Evolutionary conservation across 2,888 invertebrate species (phyloP).

Genomic region (Spodoptera exigua): DNA sequence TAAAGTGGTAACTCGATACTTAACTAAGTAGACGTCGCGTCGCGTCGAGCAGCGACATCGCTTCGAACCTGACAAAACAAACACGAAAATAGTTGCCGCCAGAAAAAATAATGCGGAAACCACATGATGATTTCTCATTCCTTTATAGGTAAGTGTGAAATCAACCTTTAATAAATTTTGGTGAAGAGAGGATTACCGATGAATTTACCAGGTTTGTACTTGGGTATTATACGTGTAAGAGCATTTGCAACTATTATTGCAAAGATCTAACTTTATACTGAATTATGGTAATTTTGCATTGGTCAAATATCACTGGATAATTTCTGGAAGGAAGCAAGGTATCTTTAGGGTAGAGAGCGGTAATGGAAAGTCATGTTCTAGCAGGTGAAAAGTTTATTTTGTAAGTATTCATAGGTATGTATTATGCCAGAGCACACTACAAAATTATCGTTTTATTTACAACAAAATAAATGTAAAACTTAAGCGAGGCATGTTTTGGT

Average conservation of each 20-base stretch:
- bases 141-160: no score
- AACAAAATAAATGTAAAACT: constrained; percentile 79
- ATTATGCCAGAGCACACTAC: constrained; percentile 86
- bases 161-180: no score
- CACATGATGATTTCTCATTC: constrained; percentile 23
- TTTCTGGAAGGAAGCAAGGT: no score
- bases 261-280: no score
- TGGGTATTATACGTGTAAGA: no score
- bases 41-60: constrained; percentile 60
- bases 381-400: constrained; percentile 84
- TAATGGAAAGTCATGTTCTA: constrained; percentile 53
- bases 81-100: constrained; percentile 71
- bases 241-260: no score
- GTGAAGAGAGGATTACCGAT: no score
- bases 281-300: no score
- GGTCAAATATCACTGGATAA: no score
- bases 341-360: neutral
- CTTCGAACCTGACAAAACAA: constrained; percentile 85
- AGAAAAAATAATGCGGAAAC: constrained; percentile 68
- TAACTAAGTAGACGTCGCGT: constrained; percentile 74
- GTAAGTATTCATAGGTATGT: constrained; percentile 71
- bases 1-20: constrained; percentile 81
- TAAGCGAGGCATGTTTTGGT: constrained; percentile 89
- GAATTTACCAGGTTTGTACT: no score
- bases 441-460: constrained; percentile 77